Evolutionary conservation across 1,140 invertebrate genomes (phyloP).

Genomic region (Caerostris extrusa): DNA sequence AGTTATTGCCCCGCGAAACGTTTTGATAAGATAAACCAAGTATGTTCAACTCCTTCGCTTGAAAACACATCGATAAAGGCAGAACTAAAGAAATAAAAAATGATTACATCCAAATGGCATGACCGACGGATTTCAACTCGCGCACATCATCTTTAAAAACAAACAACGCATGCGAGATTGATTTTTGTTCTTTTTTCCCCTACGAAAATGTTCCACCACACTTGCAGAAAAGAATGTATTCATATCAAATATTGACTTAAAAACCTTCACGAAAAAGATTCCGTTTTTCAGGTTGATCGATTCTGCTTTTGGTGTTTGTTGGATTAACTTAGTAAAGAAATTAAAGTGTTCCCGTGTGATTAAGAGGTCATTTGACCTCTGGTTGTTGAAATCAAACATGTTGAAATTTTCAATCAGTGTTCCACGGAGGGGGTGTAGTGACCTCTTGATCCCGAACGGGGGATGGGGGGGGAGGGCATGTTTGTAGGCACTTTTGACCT

Average conservation of each 20-base stretch:
- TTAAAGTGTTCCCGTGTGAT: neutral
- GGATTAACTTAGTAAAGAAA: neutral
- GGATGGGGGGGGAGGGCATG: neutral
- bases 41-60: neutral
- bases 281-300: neutral
- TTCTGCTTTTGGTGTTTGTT: neutral
- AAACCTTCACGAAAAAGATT: neutral
- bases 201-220: neutral
- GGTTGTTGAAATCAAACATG: conserved; percentile 42
- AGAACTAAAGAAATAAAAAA: neutral
- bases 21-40: neutral
- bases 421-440: conserved; percentile 8
- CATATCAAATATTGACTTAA: conserved; percentile 36
- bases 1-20: neutral
- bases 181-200: conserved; percentile 12
- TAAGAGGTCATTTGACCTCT: conserved; percentile 44
- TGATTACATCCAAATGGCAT: neutral
- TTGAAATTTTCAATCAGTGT: conserved; percentile 58
- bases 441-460: conserved; percentile 31
- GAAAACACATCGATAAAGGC: neutral
- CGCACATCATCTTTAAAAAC: neutral
- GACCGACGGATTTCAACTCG: neutral
- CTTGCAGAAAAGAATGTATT: neutral
- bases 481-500: conserved; percentile 56
- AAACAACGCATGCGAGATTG: neutral